Percentiles rank a stretch among this genome's conserved stretches.
Conservation (phyloP, 2,888 invertebrate genomes). For the Coleophora deauratella region DNA sequence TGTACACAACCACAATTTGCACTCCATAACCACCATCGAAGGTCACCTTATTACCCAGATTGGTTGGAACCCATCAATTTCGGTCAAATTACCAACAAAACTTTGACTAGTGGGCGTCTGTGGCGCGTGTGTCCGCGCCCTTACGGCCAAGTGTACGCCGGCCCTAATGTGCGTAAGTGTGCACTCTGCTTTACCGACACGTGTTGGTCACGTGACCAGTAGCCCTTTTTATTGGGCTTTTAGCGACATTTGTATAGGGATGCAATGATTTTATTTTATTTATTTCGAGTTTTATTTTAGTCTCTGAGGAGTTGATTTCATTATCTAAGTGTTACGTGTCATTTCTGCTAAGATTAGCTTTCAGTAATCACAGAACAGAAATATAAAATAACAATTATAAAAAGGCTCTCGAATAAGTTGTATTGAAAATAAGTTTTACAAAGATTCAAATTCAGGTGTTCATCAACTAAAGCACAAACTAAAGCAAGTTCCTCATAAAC, state of each 20-base stretch:
- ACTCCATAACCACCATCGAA: slow-evolving; percentile 3
- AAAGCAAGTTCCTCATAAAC: no score
- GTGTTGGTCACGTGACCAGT: slow-evolving; percentile 51
- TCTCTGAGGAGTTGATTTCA: no score
- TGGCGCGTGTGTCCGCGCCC: slow-evolving; percentile 28
- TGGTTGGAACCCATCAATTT: slow-evolving; percentile 24
- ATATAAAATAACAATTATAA: no score
- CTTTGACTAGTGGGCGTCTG: background rate
- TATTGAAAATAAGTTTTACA: no score
- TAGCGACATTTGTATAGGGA: slow-evolving; percentile 25
- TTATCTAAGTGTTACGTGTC: slow-evolving; percentile 7
- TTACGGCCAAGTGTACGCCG: slow-evolving; percentile 22
- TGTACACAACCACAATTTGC: no score
- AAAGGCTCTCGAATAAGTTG: no score
- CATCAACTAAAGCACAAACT: no score
- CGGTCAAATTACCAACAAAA: slow-evolving; percentile 36
- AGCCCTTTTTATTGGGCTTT: slow-evolving; percentile 43
- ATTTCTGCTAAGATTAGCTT: no score
- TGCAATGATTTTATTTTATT: slow-evolving; percentile 10
- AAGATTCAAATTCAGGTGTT: no score
- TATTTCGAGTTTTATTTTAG: no score
- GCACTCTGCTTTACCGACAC: slow-evolving; percentile 31
- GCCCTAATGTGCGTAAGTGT: slow-evolving; percentile 35
- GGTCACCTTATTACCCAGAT: slow-evolving; percentile 17
- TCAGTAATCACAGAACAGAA: no score